Conservation (phyloP, 2,797 vertebrate species). For the Micropoecilia bifurca region DNA sequence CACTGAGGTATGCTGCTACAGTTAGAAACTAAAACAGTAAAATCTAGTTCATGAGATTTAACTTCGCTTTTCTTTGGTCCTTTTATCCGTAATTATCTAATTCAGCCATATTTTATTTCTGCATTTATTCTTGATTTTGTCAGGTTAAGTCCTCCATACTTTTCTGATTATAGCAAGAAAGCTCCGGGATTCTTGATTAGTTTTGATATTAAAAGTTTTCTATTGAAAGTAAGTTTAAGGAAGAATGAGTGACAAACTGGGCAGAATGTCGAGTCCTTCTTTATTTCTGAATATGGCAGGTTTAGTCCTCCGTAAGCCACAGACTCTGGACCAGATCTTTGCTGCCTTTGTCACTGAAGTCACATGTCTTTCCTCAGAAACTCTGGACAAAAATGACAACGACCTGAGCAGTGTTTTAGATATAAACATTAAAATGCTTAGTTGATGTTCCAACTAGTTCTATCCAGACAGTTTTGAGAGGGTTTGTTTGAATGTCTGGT, state of each 20-base stretch:
- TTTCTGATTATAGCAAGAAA: background rate
- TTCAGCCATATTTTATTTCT: background rate
- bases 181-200: background rate
- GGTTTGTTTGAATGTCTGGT: background rate
- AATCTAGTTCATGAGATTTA: background rate
- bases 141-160: background rate
- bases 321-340: background rate
- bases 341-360: background rate
- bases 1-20: background rate
- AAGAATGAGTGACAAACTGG: background rate
- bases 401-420: background rate
- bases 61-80: background rate
- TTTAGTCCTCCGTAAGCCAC: background rate
- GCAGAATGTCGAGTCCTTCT: background rate
- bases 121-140: background rate
- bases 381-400: background rate
- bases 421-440: background rate
- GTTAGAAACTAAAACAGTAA: background rate
- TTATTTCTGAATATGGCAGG: background rate
- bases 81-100: background rate
- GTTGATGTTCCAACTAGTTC: background rate
- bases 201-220: background rate
- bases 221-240: background rate
- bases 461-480: background rate
- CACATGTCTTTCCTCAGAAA: background rate